Evolutionary conservation across 92 coral and sea anemone genomes (phyloP).

Genomic region (Bergia sp.): DNA sequence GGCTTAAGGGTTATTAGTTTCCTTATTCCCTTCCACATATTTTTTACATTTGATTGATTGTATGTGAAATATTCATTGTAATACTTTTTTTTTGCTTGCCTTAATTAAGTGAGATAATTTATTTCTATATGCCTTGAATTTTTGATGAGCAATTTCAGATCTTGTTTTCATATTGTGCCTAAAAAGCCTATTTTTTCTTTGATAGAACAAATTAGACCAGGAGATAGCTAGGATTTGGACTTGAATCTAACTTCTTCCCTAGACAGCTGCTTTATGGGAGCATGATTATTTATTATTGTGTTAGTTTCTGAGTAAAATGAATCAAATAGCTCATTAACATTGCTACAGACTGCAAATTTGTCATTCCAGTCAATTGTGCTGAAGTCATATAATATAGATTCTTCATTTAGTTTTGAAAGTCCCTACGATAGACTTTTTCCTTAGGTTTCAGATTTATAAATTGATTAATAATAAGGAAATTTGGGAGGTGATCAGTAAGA

Average conservation of each 20-base stretch:
- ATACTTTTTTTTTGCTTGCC: too few species aligned
- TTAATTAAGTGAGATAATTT: too few species aligned
- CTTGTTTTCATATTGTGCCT: background rate
- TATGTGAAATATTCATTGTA: background rate
- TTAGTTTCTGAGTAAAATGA: constrained; percentile 31
- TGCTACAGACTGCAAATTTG: background rate
- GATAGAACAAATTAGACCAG: constrained; percentile 42
- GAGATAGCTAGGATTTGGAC: constrained; percentile 57
- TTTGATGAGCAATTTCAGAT: background rate
- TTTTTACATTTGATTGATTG: background rate
- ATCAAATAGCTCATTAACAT: constrained; percentile 53
- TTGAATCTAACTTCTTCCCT: background rate
- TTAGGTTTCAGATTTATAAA: constrained; percentile 28
- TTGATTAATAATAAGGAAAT: constrained; percentile 51
- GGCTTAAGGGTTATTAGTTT: background rate
- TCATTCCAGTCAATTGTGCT: constrained; percentile 39
- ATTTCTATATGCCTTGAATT: too few species aligned
- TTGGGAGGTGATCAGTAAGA: background rate
- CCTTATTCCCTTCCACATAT: background rate
- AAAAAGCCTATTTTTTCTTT: background rate
- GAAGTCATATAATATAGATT: constrained; percentile 29
- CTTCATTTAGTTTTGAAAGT: constrained; percentile 37
- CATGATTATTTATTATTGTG: constrained; percentile 50
- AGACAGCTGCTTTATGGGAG: background rate
- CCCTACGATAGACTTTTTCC: constrained; percentile 41